These are phyloP conservation scores for Cyrtorhinus lividipennis DNA, from an alignment of 1,140 invertebrate genomes.

Conservation along the genomic window DNA sequence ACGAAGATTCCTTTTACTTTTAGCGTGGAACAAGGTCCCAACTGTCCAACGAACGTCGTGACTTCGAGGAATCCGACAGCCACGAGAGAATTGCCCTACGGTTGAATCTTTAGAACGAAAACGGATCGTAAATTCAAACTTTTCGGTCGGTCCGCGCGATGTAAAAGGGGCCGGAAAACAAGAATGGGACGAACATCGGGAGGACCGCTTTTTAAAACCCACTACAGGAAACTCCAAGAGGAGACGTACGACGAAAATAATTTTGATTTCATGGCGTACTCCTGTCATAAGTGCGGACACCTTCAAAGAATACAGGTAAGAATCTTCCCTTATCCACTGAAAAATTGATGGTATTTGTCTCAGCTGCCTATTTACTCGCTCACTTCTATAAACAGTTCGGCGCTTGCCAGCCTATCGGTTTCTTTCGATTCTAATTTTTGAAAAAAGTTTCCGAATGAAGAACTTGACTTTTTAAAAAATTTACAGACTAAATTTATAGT, in stretches of 20 bases:
- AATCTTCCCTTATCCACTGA: no score
- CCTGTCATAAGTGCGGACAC: conserved; percentile 46
- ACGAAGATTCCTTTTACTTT: background rate
- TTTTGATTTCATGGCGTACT: conserved; percentile 39
- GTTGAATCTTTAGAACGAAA: no score
- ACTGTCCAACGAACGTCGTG: background rate
- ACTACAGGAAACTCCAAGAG: conserved; percentile 43
- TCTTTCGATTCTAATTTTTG: no score
- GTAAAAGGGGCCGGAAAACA: background rate
- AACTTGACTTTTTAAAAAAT: no score
- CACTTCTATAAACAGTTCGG: no score
- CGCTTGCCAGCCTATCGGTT: no score
- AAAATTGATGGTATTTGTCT: background rate
- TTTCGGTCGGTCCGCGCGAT: background rate
- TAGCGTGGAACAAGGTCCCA: background rate
- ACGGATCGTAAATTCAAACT: background rate
- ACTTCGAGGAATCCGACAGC: background rate
- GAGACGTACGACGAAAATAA: conserved; percentile 32
- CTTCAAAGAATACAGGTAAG: conserved; percentile 46
- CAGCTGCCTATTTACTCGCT: no score
- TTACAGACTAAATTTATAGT: no score
- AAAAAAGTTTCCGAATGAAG: no score
- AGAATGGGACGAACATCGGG: conserved; percentile 34
- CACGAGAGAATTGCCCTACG: no score
- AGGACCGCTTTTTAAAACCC: conserved; percentile 38